Conservation (phyloP, 1,140 invertebrate genomes). For the Plodia interpunctella region DNA sequence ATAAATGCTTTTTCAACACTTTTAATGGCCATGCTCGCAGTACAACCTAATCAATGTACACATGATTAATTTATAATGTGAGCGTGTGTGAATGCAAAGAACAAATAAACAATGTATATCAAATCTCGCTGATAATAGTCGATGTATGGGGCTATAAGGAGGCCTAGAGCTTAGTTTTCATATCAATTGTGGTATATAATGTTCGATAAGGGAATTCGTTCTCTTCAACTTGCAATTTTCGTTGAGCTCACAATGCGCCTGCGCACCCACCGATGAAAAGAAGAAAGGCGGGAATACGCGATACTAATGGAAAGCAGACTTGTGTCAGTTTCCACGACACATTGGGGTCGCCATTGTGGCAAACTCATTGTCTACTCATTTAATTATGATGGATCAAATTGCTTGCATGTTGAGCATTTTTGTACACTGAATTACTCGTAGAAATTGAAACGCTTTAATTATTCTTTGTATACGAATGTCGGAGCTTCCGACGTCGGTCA, state of each 20-base stretch:
- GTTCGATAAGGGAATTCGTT: background rate
- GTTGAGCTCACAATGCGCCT: conserved; percentile 15
- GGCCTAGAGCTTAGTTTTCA: no score
- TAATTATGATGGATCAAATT: conserved; percentile 28
- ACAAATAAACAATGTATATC: no score
- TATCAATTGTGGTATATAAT: background rate
- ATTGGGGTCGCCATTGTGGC: conserved; percentile 57
- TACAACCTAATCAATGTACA: no score
- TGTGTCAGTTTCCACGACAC: conserved; percentile 66
- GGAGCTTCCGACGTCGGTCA: no score
- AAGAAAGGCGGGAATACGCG: conserved; percentile 26
- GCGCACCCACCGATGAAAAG: conserved; percentile 17
- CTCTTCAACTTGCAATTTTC: background rate
- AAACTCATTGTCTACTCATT: conserved; percentile 33
- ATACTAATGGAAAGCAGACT: conserved; percentile 54
- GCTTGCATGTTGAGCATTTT: background rate
- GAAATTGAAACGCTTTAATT: background rate
- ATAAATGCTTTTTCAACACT: no score
- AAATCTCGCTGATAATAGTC: no score
- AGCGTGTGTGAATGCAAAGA: no score
- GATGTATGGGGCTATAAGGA: no score
- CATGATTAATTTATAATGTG: no score
- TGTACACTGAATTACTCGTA: background rate
- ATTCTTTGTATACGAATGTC: background rate
- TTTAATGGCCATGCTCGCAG: no score